Conservation (phyloP, 2,113 vertebrate genomes). For the Apistogramma diplotaenia region DNA sequence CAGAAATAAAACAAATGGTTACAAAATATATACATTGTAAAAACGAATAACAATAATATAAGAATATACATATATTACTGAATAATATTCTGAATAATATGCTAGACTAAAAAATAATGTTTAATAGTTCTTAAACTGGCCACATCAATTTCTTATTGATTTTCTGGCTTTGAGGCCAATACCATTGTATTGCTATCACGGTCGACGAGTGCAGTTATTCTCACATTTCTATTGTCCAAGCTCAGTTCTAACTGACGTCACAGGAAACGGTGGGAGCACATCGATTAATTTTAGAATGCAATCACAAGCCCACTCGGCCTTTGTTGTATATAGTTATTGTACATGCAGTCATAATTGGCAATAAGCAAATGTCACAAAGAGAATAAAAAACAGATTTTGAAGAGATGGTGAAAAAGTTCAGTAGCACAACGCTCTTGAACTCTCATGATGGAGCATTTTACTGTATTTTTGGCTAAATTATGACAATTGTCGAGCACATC, state of each 20-base stretch:
- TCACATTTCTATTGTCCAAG: neutral
- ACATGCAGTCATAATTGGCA: neutral
- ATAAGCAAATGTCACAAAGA: neutral
- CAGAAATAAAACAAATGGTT: too few species aligned
- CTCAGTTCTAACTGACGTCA: neutral
- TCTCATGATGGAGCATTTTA: neutral
- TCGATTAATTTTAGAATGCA: neutral
- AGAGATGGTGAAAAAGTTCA: neutral
- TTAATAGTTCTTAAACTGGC: neutral
- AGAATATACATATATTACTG: too few species aligned
- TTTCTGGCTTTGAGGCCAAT: neutral
- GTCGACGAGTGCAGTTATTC: neutral
- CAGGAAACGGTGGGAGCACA: neutral
- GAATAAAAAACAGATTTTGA: neutral
- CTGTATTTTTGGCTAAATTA: neutral
- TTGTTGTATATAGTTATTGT: neutral
- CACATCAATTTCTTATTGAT: neutral
- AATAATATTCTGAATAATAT: neutral
- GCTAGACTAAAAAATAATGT: neutral
- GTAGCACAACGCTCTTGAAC: neutral
- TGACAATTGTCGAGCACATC: neutral
- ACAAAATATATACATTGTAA: too few species aligned
- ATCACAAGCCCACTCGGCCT: neutral
- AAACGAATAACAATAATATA: too few species aligned
- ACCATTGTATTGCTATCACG: neutral